Evolutionary conservation across 2,888 invertebrate species (phyloP), one percentile per base, ranked within the genome.

Genomic region (Gymnosoma rotundatum): DNA sequence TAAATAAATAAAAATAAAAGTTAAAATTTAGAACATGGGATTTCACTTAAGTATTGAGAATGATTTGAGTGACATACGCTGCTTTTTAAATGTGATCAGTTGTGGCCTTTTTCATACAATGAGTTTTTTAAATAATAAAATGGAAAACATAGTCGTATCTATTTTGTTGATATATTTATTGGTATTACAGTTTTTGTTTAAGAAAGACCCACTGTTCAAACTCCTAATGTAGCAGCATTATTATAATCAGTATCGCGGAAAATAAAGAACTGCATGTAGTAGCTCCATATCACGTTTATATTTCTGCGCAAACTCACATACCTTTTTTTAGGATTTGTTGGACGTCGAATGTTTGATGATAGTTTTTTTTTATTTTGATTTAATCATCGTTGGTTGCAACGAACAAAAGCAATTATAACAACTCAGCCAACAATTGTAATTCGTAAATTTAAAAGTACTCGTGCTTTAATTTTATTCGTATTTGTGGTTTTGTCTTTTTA

Each of bases 261-360:
- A 69, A 58, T 58, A 38, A 70, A 64, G 63, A 70, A 64, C 64
- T 36, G 64, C 38, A 52, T 78, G 61, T 60, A 70, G 81, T 72
- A 82, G 81, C 81, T 76, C 81, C 64, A 76, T 76, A 75, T 76
- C 74, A 74, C 70, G 83, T 83, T 85, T 80, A 69, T 5, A 83
- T 85, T 85, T 85, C 85, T 83, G 79, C 76, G 85, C 82, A 79
- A 70, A 54, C 69, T 83, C 72, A 78, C 83, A 75, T 52, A 78
- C 81, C 32, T 32, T 48, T 72, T 74, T 79, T 80, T 80, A 38
- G 48, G 56, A 72, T 76, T 66, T 80, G 72, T 74, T 67, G 73
- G 64, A 63, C 70, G 69, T 83, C 75, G 76, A 73, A 73, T 80
- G 72, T 80, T 76, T 56, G 56, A 61, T 60, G 56, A 66, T 66